Percentiles rank a stretch among this genome's conserved stretches.
These are phyloP conservation scores for Parotocinclus haroldoi DNA, from an alignment of 2,797 vertebrate genomes.

Conservation along the genomic window DNA sequence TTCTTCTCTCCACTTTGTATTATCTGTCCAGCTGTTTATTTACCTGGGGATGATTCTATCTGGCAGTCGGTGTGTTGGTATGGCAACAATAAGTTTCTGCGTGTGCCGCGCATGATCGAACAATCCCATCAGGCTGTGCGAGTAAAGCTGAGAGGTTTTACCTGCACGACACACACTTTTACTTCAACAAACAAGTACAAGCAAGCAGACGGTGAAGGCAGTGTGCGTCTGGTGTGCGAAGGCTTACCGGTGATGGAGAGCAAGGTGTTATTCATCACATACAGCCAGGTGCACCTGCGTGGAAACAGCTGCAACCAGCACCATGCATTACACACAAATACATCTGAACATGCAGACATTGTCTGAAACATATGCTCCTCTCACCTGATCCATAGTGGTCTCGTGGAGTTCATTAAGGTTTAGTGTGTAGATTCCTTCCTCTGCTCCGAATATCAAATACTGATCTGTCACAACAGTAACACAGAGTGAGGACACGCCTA, in stretches of 20 bases:
- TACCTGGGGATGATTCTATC: conserved; percentile 92
- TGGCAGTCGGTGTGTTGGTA: conserved; percentile 93
- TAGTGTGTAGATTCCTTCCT: conserved; percentile 96
- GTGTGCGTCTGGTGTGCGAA: no score
- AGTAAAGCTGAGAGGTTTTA: conserved; percentile 97
- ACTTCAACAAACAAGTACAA: neutral
- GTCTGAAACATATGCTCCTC: neutral
- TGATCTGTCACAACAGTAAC: conserved; percentile 78
- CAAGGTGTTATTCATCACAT: conserved; percentile 96
- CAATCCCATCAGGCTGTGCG: conserved; percentile 87
- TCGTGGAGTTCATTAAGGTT: conserved; percentile 98
- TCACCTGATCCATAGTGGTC: conserved; percentile 96
- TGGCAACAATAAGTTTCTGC: conserved; percentile 92
- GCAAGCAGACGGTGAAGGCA: neutral
- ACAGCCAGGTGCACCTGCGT: conserved; percentile 92
- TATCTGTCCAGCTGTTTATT: no score
- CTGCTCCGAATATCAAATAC: conserved; percentile 96
- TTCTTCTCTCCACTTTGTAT: no score
- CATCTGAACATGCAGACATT: neutral
- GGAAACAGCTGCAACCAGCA: conserved; percentile 80
- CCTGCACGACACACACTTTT: conserved; percentile 65
- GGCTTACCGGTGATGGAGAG: conserved; percentile 91
- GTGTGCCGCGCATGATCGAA: conserved; percentile 95
- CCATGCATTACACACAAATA: neutral
- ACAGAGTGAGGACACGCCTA: neutral